phyloP scores from a whole-genome alignment of 2,888 invertebrate genomes.

The Caenorhabditis virilis region DNA sequence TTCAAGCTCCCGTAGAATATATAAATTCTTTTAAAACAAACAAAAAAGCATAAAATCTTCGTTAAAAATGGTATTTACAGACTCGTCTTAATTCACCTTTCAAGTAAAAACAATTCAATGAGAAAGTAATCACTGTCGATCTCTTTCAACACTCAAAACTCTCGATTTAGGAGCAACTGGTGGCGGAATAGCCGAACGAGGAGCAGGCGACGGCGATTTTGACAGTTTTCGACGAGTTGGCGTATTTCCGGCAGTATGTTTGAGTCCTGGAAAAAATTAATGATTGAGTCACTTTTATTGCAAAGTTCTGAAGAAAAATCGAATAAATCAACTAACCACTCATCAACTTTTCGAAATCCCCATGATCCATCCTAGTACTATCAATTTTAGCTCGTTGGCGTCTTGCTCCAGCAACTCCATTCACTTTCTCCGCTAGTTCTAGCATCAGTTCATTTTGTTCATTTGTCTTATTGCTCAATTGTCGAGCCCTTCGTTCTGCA shows the following conservation, averaged over 20 bases:
- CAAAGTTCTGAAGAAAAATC: constrained; percentile 1
- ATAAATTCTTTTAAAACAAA: too few species aligned
- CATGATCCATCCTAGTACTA: constrained; percentile 60
- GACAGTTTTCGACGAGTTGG: constrained; percentile 39
- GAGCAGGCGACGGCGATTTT: constrained; percentile 39
- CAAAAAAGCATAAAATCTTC: too few species aligned
- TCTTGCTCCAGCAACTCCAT: constrained; percentile 13
- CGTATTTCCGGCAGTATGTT: constrained; percentile 43
- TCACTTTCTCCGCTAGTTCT: constrained; percentile 44
- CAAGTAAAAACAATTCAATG: too few species aligned
- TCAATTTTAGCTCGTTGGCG: constrained; percentile 52
- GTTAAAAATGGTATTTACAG: too few species aligned
- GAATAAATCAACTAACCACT: constrained; percentile 33
- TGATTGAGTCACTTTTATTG: too few species aligned
- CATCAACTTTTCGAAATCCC: constrained; percentile 65
- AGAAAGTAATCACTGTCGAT: constrained; percentile 46
- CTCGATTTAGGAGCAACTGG: constrained; percentile 55
- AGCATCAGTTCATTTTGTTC: constrained; percentile 39
- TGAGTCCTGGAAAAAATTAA: constrained; percentile 39
- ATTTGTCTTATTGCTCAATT: constrained; percentile 14
- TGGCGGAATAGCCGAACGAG: constrained; percentile 41
- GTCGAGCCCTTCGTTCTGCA: constrained; percentile 38
- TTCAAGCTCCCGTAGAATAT: too few species aligned
- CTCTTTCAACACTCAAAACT: constrained; percentile 49
- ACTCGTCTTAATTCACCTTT: too few species aligned